These are phyloP conservation scores for Hyperoplus immaculatus DNA, from an alignment of 2,797 vertebrate genomes.

Conservation along the genomic window DNA sequence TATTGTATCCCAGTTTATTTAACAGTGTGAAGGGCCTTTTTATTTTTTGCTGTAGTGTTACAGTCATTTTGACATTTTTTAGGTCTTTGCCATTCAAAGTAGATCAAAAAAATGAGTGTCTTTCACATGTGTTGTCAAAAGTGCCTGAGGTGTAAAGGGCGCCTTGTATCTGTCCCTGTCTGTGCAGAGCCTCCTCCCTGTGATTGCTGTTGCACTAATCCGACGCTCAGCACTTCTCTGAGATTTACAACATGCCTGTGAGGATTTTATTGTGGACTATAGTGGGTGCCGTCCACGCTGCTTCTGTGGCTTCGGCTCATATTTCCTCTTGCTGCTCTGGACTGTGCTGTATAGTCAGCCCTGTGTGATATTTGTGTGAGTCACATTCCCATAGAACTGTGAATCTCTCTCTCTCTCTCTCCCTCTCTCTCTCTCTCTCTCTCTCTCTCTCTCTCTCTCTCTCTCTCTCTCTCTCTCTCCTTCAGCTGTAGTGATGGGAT, in stretches of 20 bases:
- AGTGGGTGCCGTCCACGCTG: conserved; percentile 51
- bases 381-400: conserved; percentile 15
- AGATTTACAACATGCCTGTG: conserved; percentile 68
- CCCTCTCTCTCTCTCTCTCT: no score
- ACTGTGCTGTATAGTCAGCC: conserved; percentile 58
- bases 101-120: not conserved
- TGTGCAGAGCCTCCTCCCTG: conserved; percentile 21
- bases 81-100: not conserved
- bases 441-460: no score
- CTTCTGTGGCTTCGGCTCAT: conserved; percentile 29
- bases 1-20: not conserved
- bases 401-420: conserved; percentile 32
- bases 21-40: conserved; percentile 7
- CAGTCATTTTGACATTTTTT: not conserved
- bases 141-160: not conserved
- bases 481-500: conserved; percentile 28
- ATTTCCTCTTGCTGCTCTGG: conserved; percentile 26
- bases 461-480: not conserved
- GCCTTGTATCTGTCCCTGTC: conserved; percentile 16
- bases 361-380: conserved; percentile 59
- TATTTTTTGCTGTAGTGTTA: not conserved
- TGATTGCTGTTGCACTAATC: conserved; percentile 68
- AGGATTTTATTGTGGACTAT: conserved; percentile 62
- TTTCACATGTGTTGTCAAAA: conserved; percentile 13
- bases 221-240: conserved; percentile 46